Evolutionary conservation across 2,113 vertebrate species (phyloP).

Genomic region (Sapayoa aenigma): DNA sequence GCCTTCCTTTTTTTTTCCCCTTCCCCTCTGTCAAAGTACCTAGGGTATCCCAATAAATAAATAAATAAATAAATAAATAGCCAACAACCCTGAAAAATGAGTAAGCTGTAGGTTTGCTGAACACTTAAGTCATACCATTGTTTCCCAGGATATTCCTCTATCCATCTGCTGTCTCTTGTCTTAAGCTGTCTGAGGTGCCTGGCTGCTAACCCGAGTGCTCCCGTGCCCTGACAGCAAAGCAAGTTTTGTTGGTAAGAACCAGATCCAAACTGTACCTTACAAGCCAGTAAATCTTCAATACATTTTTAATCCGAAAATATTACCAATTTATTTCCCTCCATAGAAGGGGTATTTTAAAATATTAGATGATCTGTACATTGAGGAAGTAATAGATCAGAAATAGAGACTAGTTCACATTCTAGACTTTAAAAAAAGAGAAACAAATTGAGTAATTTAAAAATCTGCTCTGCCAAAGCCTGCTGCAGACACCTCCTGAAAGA

Average conservation of each 20-base stretch:
- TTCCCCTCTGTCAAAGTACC: not conserved
- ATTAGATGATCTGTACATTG: not conserved
- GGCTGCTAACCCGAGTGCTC: not conserved
- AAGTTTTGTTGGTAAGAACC: not conserved
- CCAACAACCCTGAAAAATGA: not conserved
- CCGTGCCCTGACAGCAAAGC: not conserved
- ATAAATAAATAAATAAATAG: not conserved
- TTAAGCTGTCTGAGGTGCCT: not conserved
- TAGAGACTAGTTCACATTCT: not conserved
- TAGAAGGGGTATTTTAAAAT: not conserved
- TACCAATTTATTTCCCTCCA: not conserved
- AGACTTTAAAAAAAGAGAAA: not conserved
- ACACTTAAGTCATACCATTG: not conserved
- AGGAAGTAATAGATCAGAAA: not conserved
- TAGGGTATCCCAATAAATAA: not conserved
- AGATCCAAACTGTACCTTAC: not conserved
- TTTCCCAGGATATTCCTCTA: not conserved
- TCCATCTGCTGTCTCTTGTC: not conserved
- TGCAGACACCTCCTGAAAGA: not conserved
- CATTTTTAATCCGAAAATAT: not conserved
- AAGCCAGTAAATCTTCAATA: not conserved
- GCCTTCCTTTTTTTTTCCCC: not conserved
- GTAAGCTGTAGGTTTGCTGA: not conserved
- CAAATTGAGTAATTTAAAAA: not conserved
- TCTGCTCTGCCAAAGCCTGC: not conserved